Percentiles rank a stretch among this genome's conserved stretches.
phyloP scores from a whole-genome alignment of 1,140 invertebrate species.

The Zaprionus vittiger region DNA sequence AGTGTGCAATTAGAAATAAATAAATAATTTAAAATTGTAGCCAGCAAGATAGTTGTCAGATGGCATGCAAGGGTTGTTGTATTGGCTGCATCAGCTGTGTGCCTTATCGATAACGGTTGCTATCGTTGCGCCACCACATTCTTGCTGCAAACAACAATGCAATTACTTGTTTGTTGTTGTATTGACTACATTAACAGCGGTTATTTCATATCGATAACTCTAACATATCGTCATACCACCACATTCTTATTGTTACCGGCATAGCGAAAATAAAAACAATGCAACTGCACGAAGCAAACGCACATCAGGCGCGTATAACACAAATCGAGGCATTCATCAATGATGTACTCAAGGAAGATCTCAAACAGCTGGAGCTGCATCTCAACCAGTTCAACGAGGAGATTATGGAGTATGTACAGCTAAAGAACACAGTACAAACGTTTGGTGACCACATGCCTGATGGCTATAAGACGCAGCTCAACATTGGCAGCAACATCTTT shows the following conservation, averaged over 20 bases:
- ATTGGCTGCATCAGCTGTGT: slow-evolving; percentile 11
- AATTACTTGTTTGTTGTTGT: background rate
- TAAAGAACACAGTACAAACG: slow-evolving; percentile 88
- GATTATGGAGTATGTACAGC: slow-evolving; percentile 90
- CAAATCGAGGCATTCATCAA: slow-evolving; percentile 88
- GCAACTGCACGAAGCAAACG: slow-evolving; percentile 6
- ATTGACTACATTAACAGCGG: slow-evolving; percentile 3
- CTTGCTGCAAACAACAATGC: too few relatives aligned
- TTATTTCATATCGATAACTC: slow-evolving; percentile 14
- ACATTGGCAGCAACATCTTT: slow-evolving; percentile 90
- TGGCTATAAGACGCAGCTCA: slow-evolving; percentile 91
- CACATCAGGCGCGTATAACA: slow-evolving; percentile 48
- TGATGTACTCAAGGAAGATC: slow-evolving; percentile 88
- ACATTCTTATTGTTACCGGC: slow-evolving; percentile 4
- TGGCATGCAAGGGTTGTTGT: background rate
- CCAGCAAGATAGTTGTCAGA: background rate
- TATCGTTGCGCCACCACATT: too few relatives aligned
- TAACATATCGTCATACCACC: slow-evolving; percentile 15
- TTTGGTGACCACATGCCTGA: slow-evolving; percentile 85
- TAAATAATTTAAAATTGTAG: slow-evolving; percentile 23
- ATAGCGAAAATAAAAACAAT: slow-evolving; percentile 29
- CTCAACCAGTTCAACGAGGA: slow-evolving; percentile 88
- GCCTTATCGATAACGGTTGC: too few relatives aligned
- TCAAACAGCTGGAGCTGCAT: slow-evolving; percentile 86
- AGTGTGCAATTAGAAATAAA: slow-evolving; percentile 12